Evolutionary conservation across 2,888 invertebrate genomes (phyloP).

Genomic region (Drosophila tanythrix): DNA sequence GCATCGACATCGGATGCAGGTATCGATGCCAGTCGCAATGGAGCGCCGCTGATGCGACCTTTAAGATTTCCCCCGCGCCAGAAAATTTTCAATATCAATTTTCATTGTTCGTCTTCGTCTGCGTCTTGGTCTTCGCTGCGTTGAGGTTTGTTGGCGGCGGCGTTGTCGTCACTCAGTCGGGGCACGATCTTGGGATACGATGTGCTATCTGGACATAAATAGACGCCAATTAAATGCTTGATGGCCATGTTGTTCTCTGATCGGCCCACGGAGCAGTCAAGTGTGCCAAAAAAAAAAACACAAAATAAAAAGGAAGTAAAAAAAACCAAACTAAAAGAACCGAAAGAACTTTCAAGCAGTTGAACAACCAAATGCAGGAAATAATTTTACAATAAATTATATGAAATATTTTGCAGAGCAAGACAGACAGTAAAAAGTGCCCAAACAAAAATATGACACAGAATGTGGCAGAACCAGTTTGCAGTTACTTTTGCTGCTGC

Average conservation of each 20-base stretch:
- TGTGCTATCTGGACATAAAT: constrained; percentile 82
- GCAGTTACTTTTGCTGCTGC: constrained; percentile 27
- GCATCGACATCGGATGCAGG: constrained; percentile 15
- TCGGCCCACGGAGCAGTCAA: constrained; percentile 39
- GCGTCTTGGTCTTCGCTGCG: constrained; percentile 11
- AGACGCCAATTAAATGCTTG: constrained; percentile 81
- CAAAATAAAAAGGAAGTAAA: neutral
- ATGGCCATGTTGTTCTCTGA: constrained; percentile 65
- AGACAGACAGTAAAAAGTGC: constrained; percentile 21
- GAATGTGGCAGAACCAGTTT: constrained; percentile 62
- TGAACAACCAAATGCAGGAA: constrained; percentile 46
- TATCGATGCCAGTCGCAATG: constrained; percentile 2
- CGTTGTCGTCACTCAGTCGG: constrained; percentile 73
- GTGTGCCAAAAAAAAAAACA: constrained; percentile 7
- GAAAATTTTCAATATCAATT: constrained; percentile 69
- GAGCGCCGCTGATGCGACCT: constrained; percentile 70
- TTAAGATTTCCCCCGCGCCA: constrained; percentile 64
- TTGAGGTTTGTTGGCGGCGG: constrained; percentile 11
- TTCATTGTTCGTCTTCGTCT: constrained; percentile 64
- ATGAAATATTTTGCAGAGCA: constrained; percentile 56
- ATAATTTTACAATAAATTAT: constrained; percentile 76
- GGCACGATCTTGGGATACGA: constrained; percentile 63
- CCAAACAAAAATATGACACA: constrained; percentile 57
- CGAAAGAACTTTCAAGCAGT: constrained; percentile 15
- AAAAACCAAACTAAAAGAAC: neutral